Evolutionary conservation across 2,113 vertebrate species (phyloP), one percentile per base, ranked within the genome.

Genomic region (Toxotes jaculatrix): DNA sequence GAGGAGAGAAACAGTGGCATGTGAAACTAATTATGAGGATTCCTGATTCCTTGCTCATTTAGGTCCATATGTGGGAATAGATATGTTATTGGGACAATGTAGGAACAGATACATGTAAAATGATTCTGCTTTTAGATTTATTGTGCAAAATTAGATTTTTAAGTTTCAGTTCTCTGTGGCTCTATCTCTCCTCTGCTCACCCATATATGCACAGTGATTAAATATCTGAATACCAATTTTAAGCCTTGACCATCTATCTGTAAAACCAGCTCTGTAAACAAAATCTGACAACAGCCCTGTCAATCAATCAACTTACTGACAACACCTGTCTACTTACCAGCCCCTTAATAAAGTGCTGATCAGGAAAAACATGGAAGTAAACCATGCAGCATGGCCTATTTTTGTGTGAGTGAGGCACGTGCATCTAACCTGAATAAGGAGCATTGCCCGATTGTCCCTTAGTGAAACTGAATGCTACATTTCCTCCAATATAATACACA

Each of bases 21-120:
- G 90, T 91, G 88, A 94, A 90, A 91, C 91, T 87, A 93, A 93
- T 93, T 92, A 91, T 84, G 90, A 94, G 80, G 79, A 90, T 91
- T 93, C 87, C 76, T 81, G 78, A 92, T 87, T 89, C 87, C 74
- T 75, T 85, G 89, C 88, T 91, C 87, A 81, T 91, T 90, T 78
- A 74, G 62, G 85, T 75, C 79, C 82, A 76, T 80, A 82, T 85
- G 85, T 86, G 72, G 62, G 78, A 83, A 89, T 68, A 84, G 77
- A 90, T 85, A 77, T 88, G 80, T 90, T 85, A 85, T 74, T 81
- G 69, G 53, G n/a, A 65, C 43, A 70, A 66, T 53, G 51, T 49
- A 34, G 63, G 42, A 49, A 42, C n/a, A 53, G 64, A 61, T 36
- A 45, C 62, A 16, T 32, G 66, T 45, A 57, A 38, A 45, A 84